Evolutionary conservation across 2,888 invertebrate species (phyloP).

Genomic region (Xylota segnis): DNA sequence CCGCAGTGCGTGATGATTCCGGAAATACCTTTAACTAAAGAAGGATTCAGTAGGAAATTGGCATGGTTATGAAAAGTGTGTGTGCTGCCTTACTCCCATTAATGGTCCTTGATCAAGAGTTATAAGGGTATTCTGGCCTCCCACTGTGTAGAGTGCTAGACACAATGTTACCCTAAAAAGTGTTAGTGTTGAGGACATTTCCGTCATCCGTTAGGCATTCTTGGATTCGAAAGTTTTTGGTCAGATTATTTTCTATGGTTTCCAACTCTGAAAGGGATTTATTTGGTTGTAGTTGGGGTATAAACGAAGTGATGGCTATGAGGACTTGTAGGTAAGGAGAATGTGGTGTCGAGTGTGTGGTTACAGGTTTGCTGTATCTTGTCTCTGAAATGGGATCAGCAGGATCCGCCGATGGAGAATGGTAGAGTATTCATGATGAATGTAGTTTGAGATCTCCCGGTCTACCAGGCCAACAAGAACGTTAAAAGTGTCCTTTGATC

Average conservation of each 20-base stretch:
- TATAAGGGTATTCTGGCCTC: constrained; percentile 66
- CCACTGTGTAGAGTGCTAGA: constrained; percentile 28
- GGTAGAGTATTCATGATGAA: too few relatives aligned
- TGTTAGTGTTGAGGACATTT: constrained; percentile 47
- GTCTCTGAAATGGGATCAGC: too few relatives aligned
- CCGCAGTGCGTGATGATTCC: constrained; percentile 86
- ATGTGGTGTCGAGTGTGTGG: too few relatives aligned
- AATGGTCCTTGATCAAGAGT: constrained; percentile 75
- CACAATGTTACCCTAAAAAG: constrained; percentile 39
- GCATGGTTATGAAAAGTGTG: constrained; percentile 12
- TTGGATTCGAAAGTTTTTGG: background rate
- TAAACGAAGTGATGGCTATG: too few relatives aligned
- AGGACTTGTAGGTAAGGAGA: too few relatives aligned
- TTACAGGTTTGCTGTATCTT: too few relatives aligned
- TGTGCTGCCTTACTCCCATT: constrained; percentile 74
- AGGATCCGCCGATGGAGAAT: too few relatives aligned
- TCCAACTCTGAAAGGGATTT: background rate
- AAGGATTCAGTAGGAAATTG: constrained; percentile 32
- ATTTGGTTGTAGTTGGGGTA: too few relatives aligned
- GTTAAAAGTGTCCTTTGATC: too few relatives aligned
- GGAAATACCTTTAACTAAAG: constrained; percentile 88
- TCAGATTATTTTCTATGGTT: background rate
- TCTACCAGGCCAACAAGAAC: too few relatives aligned
- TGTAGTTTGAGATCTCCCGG: too few relatives aligned
- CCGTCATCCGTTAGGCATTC: constrained; percentile 64